Percentiles rank a stretch among this genome's conserved stretches.
Evolutionary conservation across 2,888 invertebrate genomes (phyloP).

Genomic region (Mythimna loreyi): DNA sequence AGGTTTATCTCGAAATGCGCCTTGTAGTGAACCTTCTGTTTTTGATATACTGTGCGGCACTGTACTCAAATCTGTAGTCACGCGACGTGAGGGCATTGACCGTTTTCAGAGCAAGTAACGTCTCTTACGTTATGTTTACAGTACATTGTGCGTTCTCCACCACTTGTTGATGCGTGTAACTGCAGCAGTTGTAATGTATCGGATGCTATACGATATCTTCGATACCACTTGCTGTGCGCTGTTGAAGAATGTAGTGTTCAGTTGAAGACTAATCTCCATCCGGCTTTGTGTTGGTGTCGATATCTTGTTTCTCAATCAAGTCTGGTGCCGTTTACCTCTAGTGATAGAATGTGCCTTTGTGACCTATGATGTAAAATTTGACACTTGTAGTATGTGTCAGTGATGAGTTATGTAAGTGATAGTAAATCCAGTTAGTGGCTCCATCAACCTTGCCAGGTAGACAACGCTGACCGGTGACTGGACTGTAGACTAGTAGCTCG

Average conservation of each 20-base stretch:
- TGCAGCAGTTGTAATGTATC: constrained; percentile 9
- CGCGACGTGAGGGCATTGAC: constrained; percentile 45
- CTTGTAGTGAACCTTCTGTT: constrained; percentile 28
- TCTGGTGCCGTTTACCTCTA: not conserved
- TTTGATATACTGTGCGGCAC: not conserved
- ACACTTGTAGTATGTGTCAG: not conserved
- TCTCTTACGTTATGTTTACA: constrained; percentile 24
- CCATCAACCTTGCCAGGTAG: not conserved
- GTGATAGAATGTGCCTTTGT: not conserved
- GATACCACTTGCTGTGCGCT: not conserved
- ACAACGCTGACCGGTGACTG: not conserved
- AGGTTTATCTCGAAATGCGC: not conserved
- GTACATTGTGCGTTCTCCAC: constrained; percentile 33
- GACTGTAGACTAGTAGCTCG: too few relatives aligned
- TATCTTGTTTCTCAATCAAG: constrained; percentile 6
- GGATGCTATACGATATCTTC: not conserved
- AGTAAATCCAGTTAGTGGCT: not conserved
- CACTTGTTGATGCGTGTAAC: constrained; percentile 4
- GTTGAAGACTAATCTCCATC: constrained; percentile 7
- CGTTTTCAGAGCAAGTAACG: constrained; percentile 40
- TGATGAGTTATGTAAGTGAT: too few relatives aligned
- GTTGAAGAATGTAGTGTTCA: constrained; percentile 3
- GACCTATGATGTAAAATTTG: not conserved
- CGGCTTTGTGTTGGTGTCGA: constrained; percentile 4
- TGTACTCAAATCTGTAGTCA: constrained; percentile 40